These are phyloP conservation scores for Adelphocoris suturalis DNA, from an alignment of 2,888 invertebrate species.

Conservation along the genomic window DNA sequence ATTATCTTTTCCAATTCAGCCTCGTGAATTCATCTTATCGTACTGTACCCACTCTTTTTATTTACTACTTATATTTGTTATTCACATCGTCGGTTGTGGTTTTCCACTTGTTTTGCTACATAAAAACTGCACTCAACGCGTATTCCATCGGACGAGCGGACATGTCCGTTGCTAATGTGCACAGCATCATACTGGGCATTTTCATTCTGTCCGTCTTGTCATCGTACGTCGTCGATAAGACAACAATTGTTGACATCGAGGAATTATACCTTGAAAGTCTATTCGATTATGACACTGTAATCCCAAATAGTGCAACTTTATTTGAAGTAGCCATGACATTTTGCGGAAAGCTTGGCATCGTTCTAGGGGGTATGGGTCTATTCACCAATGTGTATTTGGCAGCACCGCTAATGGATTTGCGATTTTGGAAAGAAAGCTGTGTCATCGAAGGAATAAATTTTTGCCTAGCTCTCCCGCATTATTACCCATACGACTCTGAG, in stretches of 20 bases:
- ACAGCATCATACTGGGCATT: conserved; percentile 34
- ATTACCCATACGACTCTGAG: conserved; percentile 43
- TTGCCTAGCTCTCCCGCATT: conserved; percentile 46
- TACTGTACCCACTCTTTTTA: not conserved
- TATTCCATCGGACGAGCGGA: conserved; percentile 44
- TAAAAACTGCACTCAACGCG: not conserved
- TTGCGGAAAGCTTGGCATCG: not conserved
- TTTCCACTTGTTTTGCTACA: conserved; percentile 46
- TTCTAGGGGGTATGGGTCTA: not conserved
- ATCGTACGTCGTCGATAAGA: conserved; percentile 17
- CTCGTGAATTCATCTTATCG: conserved; percentile 24
- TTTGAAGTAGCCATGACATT: not conserved
- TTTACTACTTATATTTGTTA: not conserved
- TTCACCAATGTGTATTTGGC: conserved; percentile 45
- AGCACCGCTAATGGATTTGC: conserved; percentile 35
- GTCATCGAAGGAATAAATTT: conserved; percentile 31
- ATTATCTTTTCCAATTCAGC: conserved; percentile 60
- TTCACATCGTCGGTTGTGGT: not conserved
- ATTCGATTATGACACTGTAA: not conserved
- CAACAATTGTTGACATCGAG: not conserved
- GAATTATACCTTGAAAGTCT: conserved; percentile 21
- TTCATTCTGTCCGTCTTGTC: not conserved
- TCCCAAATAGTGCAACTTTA: not conserved
- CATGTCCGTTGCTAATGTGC: conserved; percentile 37
- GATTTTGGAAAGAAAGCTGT: conserved; percentile 46